These are phyloP conservation scores for Solenopsis fugax DNA, from an alignment of 1,140 invertebrate genomes.

Conservation along the genomic window DNA sequence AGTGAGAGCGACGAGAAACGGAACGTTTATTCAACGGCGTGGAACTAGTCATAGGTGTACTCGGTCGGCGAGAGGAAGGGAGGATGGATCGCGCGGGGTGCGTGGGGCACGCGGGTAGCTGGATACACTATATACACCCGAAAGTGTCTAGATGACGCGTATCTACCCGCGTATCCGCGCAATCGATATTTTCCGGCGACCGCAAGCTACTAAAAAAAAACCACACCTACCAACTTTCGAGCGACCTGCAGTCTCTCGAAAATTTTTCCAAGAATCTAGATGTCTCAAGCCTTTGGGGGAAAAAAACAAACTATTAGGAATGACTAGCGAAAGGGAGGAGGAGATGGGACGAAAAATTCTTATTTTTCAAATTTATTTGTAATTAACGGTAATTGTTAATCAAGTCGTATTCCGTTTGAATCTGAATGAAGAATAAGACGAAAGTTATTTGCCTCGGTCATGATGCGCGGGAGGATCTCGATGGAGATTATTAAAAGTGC, in stretches of 20 bases:
- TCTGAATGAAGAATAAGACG: neutral
- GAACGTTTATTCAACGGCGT: slow-evolving; percentile 69
- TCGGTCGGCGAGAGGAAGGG: neutral
- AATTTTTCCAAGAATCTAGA: neutral
- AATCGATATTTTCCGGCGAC: slow-evolving; percentile 58
- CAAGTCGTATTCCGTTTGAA: neutral
- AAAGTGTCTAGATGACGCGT: slow-evolving; percentile 53
- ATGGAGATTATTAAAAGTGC: neutral
- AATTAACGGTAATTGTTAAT: neutral
- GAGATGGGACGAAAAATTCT: neutral
- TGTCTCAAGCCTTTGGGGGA: neutral
- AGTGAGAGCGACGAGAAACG: slow-evolving; percentile 44
- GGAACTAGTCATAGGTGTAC: slow-evolving; percentile 63
- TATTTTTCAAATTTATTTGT: neutral
- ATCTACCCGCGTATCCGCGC: slow-evolving; percentile 32
- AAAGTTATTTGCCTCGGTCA: too few species aligned
- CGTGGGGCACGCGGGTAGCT: neutral
- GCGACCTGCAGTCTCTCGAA: neutral
- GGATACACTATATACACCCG: neutral
- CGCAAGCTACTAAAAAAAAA: slow-evolving; percentile 5
- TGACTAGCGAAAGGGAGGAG: neutral
- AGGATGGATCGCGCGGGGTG: neutral
- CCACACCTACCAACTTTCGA: neutral
- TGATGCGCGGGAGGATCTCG: neutral
- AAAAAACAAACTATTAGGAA: neutral